Evolutionary conservation across 2,888 invertebrate genomes (phyloP).

Genomic region (Eupelmus urozonus): DNA sequence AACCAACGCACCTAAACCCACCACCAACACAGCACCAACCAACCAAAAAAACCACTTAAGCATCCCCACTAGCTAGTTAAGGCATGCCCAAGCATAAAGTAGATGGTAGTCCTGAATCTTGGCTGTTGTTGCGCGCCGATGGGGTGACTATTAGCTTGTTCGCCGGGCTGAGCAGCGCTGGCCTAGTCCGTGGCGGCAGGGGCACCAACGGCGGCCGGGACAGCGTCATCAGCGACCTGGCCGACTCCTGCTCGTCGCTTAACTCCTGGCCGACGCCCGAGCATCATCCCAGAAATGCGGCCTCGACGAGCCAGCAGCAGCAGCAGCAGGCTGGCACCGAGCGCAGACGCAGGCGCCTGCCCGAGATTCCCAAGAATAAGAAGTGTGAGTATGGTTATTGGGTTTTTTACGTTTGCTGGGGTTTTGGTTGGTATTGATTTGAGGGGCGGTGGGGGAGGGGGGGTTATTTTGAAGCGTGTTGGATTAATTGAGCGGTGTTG

Average conservation of each 20-base stretch:
- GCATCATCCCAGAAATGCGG: slow-evolving; percentile 65
- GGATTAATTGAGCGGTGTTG: too few relatives aligned
- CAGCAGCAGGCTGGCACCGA: slow-evolving; percentile 75
- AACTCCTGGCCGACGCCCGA: slow-evolving; percentile 74
- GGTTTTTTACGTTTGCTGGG: neutral
- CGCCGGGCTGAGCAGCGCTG: slow-evolving; percentile 73
- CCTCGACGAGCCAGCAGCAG: slow-evolving; percentile 63
- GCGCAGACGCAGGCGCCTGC: slow-evolving; percentile 88
- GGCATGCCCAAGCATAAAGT: slow-evolving; percentile 53
- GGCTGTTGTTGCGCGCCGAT: slow-evolving; percentile 24
- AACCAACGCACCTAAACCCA: too few relatives aligned
- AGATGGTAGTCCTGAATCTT: slow-evolving; percentile 51
- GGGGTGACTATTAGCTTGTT: slow-evolving; percentile 70
- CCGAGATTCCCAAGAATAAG: slow-evolving; percentile 93
- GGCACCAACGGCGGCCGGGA: slow-evolving; percentile 69
- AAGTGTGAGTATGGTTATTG: slow-evolving; percentile 86
- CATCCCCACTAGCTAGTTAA: too few relatives aligned
- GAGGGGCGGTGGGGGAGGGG: too few relatives aligned
- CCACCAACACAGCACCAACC: too few relatives aligned
- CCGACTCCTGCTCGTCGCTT: slow-evolving; percentile 71
- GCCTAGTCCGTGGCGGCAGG: slow-evolving; percentile 57
- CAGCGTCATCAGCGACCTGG: slow-evolving; percentile 74
- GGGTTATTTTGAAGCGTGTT: too few relatives aligned
- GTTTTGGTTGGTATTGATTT: neutral
- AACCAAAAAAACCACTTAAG: too few relatives aligned